A percentile compares a stretch with the other conserved stretches of the same genome.
phyloP scores from a whole-genome alignment of 2,113 vertebrate species.

The Calyptommatus sinebrachiatus region DNA sequence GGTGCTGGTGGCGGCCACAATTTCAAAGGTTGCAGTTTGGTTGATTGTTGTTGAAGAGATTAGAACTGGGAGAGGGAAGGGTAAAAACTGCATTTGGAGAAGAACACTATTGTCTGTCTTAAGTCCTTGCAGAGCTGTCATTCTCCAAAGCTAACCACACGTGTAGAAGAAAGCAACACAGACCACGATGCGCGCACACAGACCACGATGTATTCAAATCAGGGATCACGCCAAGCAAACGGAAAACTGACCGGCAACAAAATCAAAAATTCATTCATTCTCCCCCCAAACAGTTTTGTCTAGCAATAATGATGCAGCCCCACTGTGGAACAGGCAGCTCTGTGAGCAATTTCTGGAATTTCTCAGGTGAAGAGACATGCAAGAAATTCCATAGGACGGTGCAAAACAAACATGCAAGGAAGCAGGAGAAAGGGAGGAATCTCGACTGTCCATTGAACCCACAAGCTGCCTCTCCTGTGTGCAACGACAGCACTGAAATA shows the following conservation, averaged over 20 bases:
- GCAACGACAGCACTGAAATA: background rate
- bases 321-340: background rate
- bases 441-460: background rate
- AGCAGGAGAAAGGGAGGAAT: slow-evolving; percentile 17
- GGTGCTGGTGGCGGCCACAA: slow-evolving; percentile 61
- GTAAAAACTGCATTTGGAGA: slow-evolving; percentile 53
- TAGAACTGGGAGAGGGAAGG: slow-evolving; percentile 74
- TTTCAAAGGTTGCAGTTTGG: slow-evolving; percentile 57
- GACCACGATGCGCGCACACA: background rate
- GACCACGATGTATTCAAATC: background rate
- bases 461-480: background rate
- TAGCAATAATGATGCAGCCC: slow-evolving; percentile 23
- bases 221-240: background rate
- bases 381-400: background rate
- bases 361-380: background rate
- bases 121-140: background rate
- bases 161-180: background rate
- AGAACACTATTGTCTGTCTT: rapidly evolving
- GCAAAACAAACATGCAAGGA: background rate
- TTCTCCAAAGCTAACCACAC: background rate
- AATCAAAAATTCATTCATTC: slow-evolving; percentile 42
- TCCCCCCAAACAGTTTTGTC: background rate
- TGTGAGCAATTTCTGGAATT: background rate
- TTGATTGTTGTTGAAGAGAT: slow-evolving; percentile 66
- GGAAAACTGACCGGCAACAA: slow-evolving; percentile 5